Evolutionary conservation across 2,888 invertebrate species (phyloP).

Genomic region (Heliconius charithonia): DNA sequence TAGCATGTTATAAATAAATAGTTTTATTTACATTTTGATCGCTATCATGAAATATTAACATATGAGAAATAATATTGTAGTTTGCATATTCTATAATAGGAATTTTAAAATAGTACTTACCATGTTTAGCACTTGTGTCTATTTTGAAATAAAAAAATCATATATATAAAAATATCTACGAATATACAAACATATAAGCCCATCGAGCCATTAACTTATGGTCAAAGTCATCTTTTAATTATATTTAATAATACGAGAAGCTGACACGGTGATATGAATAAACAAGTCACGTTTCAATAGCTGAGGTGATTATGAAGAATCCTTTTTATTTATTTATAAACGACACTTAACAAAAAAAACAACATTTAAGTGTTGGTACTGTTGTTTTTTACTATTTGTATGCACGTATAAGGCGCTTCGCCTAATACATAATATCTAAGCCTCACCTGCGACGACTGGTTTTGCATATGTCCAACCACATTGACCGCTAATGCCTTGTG

Average conservation of each 20-base stretch:
- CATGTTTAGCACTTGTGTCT: not conserved
- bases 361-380: conserved; percentile 51
- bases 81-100: not conserved
- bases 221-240: conserved; percentile 38
- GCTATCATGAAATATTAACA: not conserved
- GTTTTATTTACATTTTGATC: not conserved
- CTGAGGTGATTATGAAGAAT: conserved; percentile 25
- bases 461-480: conserved; percentile 71
- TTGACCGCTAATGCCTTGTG: conserved; percentile 66
- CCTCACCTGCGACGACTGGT: conserved; percentile 74
- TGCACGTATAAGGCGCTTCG: conserved; percentile 66
- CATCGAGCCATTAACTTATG: conserved; percentile 21
- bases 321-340: conserved; percentile 27
- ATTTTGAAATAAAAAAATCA: too few relatives aligned
- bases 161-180: conserved; percentile 51
- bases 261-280: conserved; percentile 32
- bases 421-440: conserved; percentile 65
- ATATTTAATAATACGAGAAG: conserved; percentile 36
- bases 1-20: not conserved
- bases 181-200: conserved; percentile 34
- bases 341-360: conserved; percentile 61
- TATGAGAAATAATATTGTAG: not conserved
- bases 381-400: conserved; percentile 54
- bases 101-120: not conserved
- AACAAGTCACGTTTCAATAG: conserved; percentile 35